Evolutionary conservation across 1,140 invertebrate genomes (phyloP).

Genomic region (Temnothorax longispinosus): DNA sequence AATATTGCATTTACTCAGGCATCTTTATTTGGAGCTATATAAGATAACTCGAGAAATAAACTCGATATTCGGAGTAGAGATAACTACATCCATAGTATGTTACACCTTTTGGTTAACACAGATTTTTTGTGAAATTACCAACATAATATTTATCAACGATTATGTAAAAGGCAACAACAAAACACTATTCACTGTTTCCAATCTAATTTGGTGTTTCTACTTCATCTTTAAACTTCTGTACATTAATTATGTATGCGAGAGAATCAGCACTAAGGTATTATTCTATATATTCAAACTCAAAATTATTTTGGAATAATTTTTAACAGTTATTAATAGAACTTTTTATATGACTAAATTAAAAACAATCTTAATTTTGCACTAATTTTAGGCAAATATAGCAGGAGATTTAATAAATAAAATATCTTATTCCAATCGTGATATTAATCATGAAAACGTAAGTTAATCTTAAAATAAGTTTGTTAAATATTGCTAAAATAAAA

Average conservation of each 20-base stretch:
- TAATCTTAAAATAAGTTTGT: background rate
- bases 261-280: constrained; percentile 3
- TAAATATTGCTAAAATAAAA: background rate
- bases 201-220: background rate
- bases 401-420: constrained; percentile 7
- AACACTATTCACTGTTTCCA: background rate
- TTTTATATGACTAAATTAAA: background rate
- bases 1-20: background rate
- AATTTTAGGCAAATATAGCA: constrained; percentile 29
- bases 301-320: background rate
- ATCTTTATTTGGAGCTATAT: constrained; percentile 34
- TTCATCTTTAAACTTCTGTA: background rate
- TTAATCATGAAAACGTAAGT: constrained; percentile 4
- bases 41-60: constrained; percentile 27
- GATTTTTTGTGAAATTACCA: background rate
- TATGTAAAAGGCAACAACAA: background rate
- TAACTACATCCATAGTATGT: constrained; percentile 7
- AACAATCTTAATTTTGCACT: background rate
- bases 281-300: background rate
- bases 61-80: constrained; percentile 12
- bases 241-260: constrained; percentile 16
- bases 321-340: background rate
- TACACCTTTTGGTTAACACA: background rate
- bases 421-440: background rate
- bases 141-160: background rate